These are phyloP conservation scores for Neocrepidodera transversa DNA, from an alignment of 2,888 invertebrate genomes.

Conservation along the genomic window DNA sequence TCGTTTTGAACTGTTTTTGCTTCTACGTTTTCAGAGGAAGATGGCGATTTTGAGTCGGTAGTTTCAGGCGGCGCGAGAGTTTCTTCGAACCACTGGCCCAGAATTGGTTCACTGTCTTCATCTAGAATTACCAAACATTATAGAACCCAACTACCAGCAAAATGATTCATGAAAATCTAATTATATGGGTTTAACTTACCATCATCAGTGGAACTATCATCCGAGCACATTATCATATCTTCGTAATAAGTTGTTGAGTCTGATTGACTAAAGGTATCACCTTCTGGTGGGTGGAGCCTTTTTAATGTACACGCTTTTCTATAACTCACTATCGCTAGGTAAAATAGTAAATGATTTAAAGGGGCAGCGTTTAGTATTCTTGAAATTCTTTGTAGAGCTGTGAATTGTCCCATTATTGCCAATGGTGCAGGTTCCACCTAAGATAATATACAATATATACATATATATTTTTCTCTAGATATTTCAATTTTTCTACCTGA, in stretches of 20 bases:
- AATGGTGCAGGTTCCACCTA: constrained; percentile 68
- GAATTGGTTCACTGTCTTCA: constrained; percentile 82
- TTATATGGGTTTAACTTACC: constrained; percentile 62
- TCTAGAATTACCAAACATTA: constrained; percentile 63
- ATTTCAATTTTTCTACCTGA: constrained; percentile 41
- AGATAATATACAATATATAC: constrained; percentile 31
- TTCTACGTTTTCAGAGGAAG: constrained; percentile 63
- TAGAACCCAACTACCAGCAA: too few species aligned
- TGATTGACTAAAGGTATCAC: constrained; percentile 84
- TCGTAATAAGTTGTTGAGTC: constrained; percentile 97
- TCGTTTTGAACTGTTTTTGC: constrained; percentile 62
- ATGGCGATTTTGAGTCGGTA: constrained; percentile 64
- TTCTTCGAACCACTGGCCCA: constrained; percentile 95
- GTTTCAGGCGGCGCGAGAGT: constrained; percentile 83
- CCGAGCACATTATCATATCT: constrained; percentile 90
- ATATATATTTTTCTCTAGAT: constrained; percentile 4
- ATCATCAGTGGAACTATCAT: constrained; percentile 89
- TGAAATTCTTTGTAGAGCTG: constrained; percentile 74
- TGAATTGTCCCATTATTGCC: constrained; percentile 69
- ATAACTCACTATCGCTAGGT: constrained; percentile 87
- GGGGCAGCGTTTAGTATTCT: constrained; percentile 75
- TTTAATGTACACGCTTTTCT: constrained; percentile 88
- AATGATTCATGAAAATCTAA: too few species aligned
- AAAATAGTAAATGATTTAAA: constrained; percentile 83
- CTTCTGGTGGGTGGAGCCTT: constrained; percentile 82